These are phyloP conservation scores for Dryobates pubescens DNA, from an alignment of 2,797 vertebrate species.

Conservation along the genomic window DNA sequence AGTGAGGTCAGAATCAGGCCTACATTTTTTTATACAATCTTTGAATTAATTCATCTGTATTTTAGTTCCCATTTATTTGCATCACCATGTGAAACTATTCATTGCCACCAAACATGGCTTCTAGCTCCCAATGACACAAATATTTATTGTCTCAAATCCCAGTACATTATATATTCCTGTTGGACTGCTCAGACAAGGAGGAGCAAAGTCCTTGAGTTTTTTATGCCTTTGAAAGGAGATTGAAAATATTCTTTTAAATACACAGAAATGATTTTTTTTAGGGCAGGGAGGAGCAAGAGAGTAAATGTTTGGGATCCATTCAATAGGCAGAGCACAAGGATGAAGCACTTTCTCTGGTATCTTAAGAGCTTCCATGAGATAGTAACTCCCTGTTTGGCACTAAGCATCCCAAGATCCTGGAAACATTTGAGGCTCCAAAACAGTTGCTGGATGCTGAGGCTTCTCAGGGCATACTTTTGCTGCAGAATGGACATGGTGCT, in stretches of 20 bases:
- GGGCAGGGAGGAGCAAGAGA: not conserved
- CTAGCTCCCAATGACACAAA: not conserved
- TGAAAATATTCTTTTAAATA: not conserved
- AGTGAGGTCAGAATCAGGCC: not conserved
- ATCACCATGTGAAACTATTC: not conserved
- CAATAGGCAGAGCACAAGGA: rapidly evolving
- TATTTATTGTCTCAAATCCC: not conserved
- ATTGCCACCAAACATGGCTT: not conserved
- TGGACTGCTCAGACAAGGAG: not conserved
- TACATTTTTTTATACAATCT: not conserved
- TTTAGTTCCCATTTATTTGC: conserved; percentile 4
- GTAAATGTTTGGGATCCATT: not conserved
- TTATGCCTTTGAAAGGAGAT: not conserved
- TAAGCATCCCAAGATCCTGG: not conserved
- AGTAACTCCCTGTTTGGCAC: not conserved
- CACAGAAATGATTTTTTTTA: not conserved
- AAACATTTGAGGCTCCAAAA: not conserved
- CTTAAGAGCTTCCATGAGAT: not conserved
- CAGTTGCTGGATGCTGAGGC: not conserved
- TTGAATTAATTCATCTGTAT: not conserved
- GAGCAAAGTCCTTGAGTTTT: not conserved
- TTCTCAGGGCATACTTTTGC: not conserved
- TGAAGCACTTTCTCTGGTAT: not conserved
- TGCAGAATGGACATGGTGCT: rapidly evolving
- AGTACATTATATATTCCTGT: not conserved